Base-by-base conservation (phyloP, 2,888 invertebrate genomes). In the Dascillus cervinus region DNA sequence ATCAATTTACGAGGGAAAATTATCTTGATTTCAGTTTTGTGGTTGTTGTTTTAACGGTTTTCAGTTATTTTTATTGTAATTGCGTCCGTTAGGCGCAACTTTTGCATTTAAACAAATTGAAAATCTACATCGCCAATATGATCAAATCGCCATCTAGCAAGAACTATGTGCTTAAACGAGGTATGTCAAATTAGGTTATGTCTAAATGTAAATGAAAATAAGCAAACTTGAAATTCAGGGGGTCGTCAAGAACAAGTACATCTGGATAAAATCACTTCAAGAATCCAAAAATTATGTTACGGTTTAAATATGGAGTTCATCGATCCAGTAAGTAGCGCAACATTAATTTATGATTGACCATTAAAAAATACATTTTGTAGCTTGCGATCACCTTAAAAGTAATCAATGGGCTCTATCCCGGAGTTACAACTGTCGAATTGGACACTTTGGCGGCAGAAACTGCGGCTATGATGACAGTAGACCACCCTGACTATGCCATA, bases 371-470 rank as follows among this genome's bases (percentile, higher is more conserved):
- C 2, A 12, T 17, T 10, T 20, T 28, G 30, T 53, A 85, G 84
- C 75, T 86, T 5, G 72, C 81, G 26, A 88, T 92, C 39, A 90
- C 91, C 0, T 65, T 86, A 43, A 91, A 92, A 68, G 96, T 97
- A 0, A 92, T 97, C 46, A 88, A 72, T 65, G 97, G 97, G 0
- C 73, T 98, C 21, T 97, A 96, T 62, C 81, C 88, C 38, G 97
- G 97, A 8, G 96, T 99, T 2, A 92, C 92, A 4, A 98, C 97
- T 0, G 85, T 92, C 10, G 95, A 98, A 61, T 68, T 98, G 49
- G 98, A 98, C 65, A 97, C 95, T 61, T 70, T 98, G 42, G 97
- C 98, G 23, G 98, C 98, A 0, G 97, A 98, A 67, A 97, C 90
- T 21, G 91, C 97, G n/a, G 97, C 97, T 6, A 90, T 90, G 14